Evolutionary conservation across 2,113 vertebrate species (phyloP).

Genomic region (Perca fluviatilis): DNA sequence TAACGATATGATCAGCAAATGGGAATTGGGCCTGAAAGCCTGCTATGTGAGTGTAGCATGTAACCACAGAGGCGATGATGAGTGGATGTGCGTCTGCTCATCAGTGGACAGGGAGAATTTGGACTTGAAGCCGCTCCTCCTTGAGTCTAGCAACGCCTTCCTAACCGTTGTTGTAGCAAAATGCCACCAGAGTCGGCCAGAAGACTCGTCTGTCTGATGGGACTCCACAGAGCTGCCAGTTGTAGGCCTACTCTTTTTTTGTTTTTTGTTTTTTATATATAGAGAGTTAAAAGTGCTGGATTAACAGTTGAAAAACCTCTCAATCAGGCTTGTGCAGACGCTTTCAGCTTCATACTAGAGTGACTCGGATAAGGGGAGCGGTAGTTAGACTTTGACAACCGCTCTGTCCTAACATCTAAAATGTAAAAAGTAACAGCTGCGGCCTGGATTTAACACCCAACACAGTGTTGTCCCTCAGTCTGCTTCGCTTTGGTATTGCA

Average conservation of each 20-base stretch:
- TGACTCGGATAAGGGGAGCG: slow-evolving; percentile 7
- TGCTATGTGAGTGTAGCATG: slow-evolving; percentile 14
- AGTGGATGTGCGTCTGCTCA: background rate
- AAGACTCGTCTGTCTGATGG: background rate
- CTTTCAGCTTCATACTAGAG: slow-evolving; percentile 9
- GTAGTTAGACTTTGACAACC: background rate
- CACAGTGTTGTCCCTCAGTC: background rate
- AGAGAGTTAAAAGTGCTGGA: background rate
- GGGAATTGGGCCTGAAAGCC: background rate
- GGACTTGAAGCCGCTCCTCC: background rate
- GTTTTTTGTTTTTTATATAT: too few relatives aligned
- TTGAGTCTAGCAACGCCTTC: background rate
- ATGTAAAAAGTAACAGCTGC: background rate
- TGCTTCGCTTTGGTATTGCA: background rate
- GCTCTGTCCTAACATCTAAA: slow-evolving; percentile 18
- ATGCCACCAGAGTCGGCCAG: too few relatives aligned
- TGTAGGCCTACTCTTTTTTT: background rate
- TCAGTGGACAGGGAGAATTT: background rate
- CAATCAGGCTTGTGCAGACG: background rate
- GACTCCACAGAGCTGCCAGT: slow-evolving; percentile 3
- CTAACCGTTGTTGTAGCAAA: too few relatives aligned
- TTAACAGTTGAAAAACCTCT: background rate
- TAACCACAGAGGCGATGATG: background rate
- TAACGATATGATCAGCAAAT: too few relatives aligned
- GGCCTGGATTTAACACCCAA: background rate